These are phyloP conservation scores for Oreamnos americanus DNA, from an alignment of 2,113 vertebrate genomes.

Conservation along the genomic window DNA sequence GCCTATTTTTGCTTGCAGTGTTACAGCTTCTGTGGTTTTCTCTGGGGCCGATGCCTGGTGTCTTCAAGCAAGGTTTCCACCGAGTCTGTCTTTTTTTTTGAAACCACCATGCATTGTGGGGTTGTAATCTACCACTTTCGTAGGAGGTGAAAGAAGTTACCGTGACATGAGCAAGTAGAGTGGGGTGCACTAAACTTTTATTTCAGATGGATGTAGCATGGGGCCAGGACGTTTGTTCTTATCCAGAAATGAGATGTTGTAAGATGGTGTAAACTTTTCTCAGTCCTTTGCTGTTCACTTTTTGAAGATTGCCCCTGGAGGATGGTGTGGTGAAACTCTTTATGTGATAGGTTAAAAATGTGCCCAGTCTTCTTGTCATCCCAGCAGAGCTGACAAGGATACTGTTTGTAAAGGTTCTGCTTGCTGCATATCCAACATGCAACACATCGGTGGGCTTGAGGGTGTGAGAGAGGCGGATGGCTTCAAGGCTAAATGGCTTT, in stretches of 20 bases:
- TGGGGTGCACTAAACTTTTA: neutral
- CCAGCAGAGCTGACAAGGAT: neutral
- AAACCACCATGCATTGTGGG: neutral
- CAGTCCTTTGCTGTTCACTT: neutral
- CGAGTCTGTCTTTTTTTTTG: slow-evolving; percentile 19
- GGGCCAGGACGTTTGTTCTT: neutral
- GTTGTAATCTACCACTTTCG: slow-evolving; percentile 4
- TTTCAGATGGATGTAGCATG: neutral
- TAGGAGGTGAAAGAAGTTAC: neutral
- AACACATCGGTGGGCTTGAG: neutral
- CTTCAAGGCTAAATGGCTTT: neutral
- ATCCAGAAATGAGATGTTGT: neutral
- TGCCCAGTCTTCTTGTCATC: neutral
- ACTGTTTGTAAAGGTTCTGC: neutral
- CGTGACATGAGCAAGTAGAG: neutral
- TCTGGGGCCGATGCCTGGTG: slow-evolving; percentile 24
- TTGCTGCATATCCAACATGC: neutral
- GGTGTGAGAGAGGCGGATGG: neutral
- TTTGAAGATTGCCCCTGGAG: neutral
- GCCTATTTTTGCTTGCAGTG: slow-evolving; percentile 69
- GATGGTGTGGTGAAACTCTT: neutral
- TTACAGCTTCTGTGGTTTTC: slow-evolving; percentile 49
- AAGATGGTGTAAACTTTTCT: neutral
- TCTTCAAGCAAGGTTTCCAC: slow-evolving; percentile 15
- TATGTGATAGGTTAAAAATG: neutral